Base-by-base conservation (phyloP, 2,888 invertebrate genomes). In the Eilema sororculum region DNA sequence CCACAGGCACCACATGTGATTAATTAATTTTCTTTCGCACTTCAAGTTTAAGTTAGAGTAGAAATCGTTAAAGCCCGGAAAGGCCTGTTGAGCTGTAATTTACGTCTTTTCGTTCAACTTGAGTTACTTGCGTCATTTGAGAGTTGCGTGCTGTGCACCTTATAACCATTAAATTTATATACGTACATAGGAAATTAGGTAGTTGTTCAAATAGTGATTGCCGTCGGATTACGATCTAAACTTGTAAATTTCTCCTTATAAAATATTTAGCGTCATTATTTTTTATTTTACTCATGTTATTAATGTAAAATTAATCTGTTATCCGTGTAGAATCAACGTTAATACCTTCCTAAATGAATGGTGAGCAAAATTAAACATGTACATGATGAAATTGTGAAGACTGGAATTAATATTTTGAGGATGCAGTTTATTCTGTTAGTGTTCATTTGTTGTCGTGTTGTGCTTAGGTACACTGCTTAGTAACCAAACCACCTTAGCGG, bases 11-110 rank as follows among this genome's bases (percentile, higher is more conserved):
- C 88, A 89, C 87, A 86, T 92, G 91, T 93, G 91, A 93, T 93
- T 94, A 93, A 94, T 94, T 93, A 91, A 92, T 92, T 93, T 93
- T 94, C 93, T 94, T 93, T 93, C 90, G 91, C 90, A 90, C 90
- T 92, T 90, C 87, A 84, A 91, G 90, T 91, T 91, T 91, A 90
- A 92, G 89, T 92, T 90, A 79, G 81, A 75, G 90, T 88, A 85
- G 88, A 90, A 93, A 94, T 93, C 91, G 90, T 94, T 94, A 94
- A 90, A 88, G 85, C 86, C 89, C 91, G 92, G 93, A 93, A 93
- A 89, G 90, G 93, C 93, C 93, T 93, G 92, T 93, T 94, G 92
- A 92, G 91, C 89, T 81, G 85, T 93, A 93, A 94, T 94, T 94
- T 92, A 94, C 92, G 91, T 93, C 89, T 90, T 89, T 88, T 84